phyloP scores from a whole-genome alignment of 2,888 invertebrate genomes.

The Tenthredo distinguenda region DNA sequence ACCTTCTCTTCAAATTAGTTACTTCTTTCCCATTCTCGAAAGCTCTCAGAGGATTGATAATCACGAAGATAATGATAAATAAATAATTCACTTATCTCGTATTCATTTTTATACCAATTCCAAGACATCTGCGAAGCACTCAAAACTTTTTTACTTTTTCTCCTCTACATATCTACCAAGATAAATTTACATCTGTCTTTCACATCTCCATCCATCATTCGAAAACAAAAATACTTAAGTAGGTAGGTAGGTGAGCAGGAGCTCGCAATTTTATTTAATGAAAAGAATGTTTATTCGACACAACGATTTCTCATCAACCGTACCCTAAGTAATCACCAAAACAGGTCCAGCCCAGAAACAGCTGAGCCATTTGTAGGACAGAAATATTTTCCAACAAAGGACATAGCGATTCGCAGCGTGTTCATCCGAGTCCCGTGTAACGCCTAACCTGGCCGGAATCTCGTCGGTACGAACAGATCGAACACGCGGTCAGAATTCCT shows the following conservation, averaged over 20 bases:
- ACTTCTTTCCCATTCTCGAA: background rate
- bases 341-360: background rate
- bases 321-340: background rate
- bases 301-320: background rate
- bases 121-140: background rate
- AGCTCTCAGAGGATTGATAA: background rate
- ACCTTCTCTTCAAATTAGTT: background rate
- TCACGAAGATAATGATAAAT: conserved; percentile 21
- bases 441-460: background rate
- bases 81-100: background rate
- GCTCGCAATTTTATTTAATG: background rate
- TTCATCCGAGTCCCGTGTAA: background rate
- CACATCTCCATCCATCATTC: background rate
- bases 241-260: background rate
- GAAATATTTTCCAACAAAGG: background rate
- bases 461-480: background rate
- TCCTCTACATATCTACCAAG: background rate
- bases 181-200: background rate
- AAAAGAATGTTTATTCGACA: background rate
- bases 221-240: background rate
- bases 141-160: background rate
- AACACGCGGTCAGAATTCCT: conserved; percentile 14
- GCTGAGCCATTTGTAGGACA: background rate
- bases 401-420: background rate
- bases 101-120: background rate